These are phyloP conservation scores for Eilema caniola DNA, from an alignment of 2,888 invertebrate genomes.

Conservation along the genomic window DNA sequence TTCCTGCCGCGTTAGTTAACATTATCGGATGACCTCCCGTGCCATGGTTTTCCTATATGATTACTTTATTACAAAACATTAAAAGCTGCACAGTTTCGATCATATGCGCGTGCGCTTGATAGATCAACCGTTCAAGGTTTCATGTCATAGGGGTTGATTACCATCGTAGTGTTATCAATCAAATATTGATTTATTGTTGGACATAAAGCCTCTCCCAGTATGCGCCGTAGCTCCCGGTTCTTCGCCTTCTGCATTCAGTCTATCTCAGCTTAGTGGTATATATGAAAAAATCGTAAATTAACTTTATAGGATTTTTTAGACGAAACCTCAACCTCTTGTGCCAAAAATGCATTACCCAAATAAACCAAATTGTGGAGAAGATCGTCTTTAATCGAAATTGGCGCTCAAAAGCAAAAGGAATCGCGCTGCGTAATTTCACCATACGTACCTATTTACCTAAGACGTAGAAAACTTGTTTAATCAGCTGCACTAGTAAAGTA, in stretches of 20 bases:
- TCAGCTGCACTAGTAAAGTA: constrained; percentile 22
- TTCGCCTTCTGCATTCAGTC: not conserved
- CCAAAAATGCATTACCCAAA: too few relatives aligned
- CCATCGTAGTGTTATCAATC: too few relatives aligned
- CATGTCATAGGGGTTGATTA: too few relatives aligned
- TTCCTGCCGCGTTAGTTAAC: not conserved
- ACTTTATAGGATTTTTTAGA: too few relatives aligned
- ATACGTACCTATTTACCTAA: not conserved
- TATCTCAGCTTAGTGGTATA: not conserved
- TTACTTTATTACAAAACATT: not conserved
- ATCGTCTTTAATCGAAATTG: too few relatives aligned
- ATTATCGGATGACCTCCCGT: not conserved
- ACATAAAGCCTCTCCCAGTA: too few relatives aligned
- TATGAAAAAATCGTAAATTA: too few relatives aligned
- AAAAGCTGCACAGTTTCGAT: too few relatives aligned
- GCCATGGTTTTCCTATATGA: not conserved
- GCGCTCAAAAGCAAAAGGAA: not conserved
- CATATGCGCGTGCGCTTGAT: too few relatives aligned
- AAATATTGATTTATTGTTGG: not conserved
- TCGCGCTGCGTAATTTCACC: not conserved
- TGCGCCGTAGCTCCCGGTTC: not conserved
- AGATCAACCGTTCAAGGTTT: too few relatives aligned
- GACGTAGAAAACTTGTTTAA: not conserved
- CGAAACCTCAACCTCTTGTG: too few relatives aligned
- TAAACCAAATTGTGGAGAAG: too few relatives aligned